Evolutionary conservation across 1,140 invertebrate genomes (phyloP).

Genomic region (Neodiprion lecontei): DNA sequence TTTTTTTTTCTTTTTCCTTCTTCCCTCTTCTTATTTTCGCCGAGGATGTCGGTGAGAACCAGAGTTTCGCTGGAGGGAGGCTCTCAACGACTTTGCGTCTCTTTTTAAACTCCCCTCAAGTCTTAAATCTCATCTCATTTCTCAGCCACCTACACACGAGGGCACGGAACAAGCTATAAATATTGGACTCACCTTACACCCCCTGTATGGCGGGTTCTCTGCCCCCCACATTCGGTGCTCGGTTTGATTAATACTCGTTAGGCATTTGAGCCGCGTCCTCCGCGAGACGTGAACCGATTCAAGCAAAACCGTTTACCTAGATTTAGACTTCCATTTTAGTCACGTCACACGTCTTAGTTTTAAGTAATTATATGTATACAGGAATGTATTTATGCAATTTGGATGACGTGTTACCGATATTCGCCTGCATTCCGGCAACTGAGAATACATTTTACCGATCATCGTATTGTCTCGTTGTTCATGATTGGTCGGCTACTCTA

Average conservation of each 20-base stretch:
- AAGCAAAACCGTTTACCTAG: background rate
- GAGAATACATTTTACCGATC: no score
- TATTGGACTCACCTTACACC: background rate
- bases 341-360: no score
- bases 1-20: background rate
- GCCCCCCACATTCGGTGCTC: background rate
- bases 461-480: no score
- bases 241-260: conserved; percentile 1
- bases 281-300: background rate
- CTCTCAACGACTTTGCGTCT: background rate
- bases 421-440: no score
- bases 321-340: background rate
- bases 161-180: background rate
- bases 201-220: background rate
- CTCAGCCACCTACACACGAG: background rate
- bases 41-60: no score
- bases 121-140: background rate
- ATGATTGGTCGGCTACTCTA: no score
- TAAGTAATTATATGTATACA: no score
- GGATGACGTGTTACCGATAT: no score
- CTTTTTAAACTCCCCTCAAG: background rate
- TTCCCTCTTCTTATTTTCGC: background rate
- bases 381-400: no score
- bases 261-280: background rate
- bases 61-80: no score